A percentile compares a stretch with the other conserved stretches of the same genome.
Evolutionary conservation across 1,140 invertebrate species (phyloP).

Genomic region (Phthorimaea operculella): DNA sequence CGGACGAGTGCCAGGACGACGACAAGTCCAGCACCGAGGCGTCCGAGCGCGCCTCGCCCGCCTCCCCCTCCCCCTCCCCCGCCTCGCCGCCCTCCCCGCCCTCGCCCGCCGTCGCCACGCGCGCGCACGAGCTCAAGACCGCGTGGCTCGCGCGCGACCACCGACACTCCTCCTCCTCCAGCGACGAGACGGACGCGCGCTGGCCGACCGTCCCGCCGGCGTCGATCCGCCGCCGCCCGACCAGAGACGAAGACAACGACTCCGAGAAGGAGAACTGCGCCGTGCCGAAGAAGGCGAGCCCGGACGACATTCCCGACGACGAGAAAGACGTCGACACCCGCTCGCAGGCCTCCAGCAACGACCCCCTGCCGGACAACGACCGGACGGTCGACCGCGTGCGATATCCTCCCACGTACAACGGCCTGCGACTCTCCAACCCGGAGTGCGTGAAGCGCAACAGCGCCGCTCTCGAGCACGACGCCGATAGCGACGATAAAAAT

Average conservation of each 20-base stretch:
- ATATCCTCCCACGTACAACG: slow-evolving; percentile 15
- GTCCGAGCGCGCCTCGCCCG: slow-evolving; percentile 22
- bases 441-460: slow-evolving; percentile 39
- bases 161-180: slow-evolving; percentile 39
- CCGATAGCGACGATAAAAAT: slow-evolving; percentile 9
- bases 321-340: slow-evolving; percentile 58
- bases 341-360: slow-evolving; percentile 39
- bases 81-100: slow-evolving; percentile 14
- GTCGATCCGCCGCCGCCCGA: slow-evolving; percentile 10
- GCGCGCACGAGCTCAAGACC: slow-evolving; percentile 49
- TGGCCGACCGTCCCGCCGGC: slow-evolving; percentile 8
- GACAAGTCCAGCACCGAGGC: slow-evolving; percentile 41
- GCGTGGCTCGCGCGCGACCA: slow-evolving; percentile 48
- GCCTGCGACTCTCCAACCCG: slow-evolving; percentile 16
- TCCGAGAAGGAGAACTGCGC: slow-evolving; percentile 41
- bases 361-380: slow-evolving; percentile 45
- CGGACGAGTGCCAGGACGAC: slow-evolving; percentile 53
- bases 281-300: slow-evolving; percentile 13
- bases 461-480: slow-evolving; percentile 26
- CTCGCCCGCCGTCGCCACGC: slow-evolving; percentile 29
- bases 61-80: slow-evolving; percentile 14
- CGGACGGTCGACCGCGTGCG: slow-evolving; percentile 25
- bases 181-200: slow-evolving; percentile 42
- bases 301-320: slow-evolving; percentile 22
- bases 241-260: slow-evolving; percentile 28